Base-by-base conservation (phyloP, 2,113 vertebrate species). In the Sylvilagus bachmani region DNA sequence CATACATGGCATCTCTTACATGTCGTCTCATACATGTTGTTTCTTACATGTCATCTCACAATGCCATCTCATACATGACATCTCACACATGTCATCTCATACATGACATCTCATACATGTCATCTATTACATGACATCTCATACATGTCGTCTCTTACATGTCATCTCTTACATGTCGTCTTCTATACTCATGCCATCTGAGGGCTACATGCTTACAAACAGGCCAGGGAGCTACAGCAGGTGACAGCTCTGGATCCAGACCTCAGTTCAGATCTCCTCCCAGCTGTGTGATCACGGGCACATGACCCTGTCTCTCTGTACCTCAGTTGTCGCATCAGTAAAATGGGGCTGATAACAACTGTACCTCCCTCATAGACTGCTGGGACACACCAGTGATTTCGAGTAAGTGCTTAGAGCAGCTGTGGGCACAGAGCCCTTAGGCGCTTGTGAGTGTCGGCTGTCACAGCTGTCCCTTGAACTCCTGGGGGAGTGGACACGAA, bases 291-390 rank as follows among this genome's bases (percentile, higher is more conserved):
- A 80, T 38, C 29, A 29, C n/a, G 36, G 13, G 16, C 17, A 33
- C 58, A 36, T 22, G 86, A 81, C 88, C 78, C 12, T 16, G 79
- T 38, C 73, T 83, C 83, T 64, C 89, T 73, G 66, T 31, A 38
- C 73, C 91, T 90, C 70, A 55, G 61, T 19, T 69, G 61, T 69
- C 49, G 64, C 74, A 38, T 58, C 79, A 64, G 31, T 77, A 69
- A 78, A 78, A 89, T 6, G 36, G 13, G 55, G 73, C 31, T 82
- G 86, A 64, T 13, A 73, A 69, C 53, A 19, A 78, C 0, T 77
- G 61, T 13, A 70, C 51, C 38, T 44, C 33, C 36, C 62, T 78
- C 17, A 19, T 0, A 62, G 27, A 53, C 79, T 73, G 74, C 11
- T 64, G 44, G 25, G 69, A 80, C 22, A 38, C 55, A 49, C 61